Base-by-base conservation (phyloP, 1,140 invertebrate genomes). In the Aphaenogaster rudis region DNA sequence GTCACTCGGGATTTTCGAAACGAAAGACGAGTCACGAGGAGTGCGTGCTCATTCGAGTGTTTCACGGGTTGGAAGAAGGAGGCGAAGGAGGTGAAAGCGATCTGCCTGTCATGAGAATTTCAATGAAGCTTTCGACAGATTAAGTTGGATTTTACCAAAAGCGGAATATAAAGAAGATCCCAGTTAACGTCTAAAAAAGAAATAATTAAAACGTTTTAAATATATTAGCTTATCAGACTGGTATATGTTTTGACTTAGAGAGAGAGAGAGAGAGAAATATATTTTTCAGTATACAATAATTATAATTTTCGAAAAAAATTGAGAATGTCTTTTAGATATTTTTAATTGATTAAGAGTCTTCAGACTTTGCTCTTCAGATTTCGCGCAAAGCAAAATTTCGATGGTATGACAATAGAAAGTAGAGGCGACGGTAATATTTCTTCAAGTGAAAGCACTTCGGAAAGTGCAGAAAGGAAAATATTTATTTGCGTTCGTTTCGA, bases 1-100 rank as follows among this genome's bases (percentile, higher is more conserved):
- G 93, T 94, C 93, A 94, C 88, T 50, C 88, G 88, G 90, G 86
- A 92, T 93, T 93, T 93, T 93, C 90, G 88, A 93, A 92, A 93
- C 88, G 92, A 87, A 90, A 91, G 91, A 54, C 59, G 79, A 88
- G 86, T 59, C 80, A 59, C 80, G 28, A 87, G 48, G 54, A 82
- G 28, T 71, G 80, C 66, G 28, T 64, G n/a, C 50, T 36, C 50
- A 11, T n/a, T 71, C 48, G 48, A 84, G 57, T 69, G 11, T 87
- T 64, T 69, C 45, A 54, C 59, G 13, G 64, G 57, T 13, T 50
- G 11, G 50, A 45, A 74, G 59, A 50, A 66, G 74, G 21, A 79
- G 36, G 17, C 7, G 50, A 88, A 72, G 28, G 59, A 71, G 50
- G 91, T 82, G 90, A 94, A 28, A 28, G 28, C 28, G 28, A 28